Base-by-base conservation (phyloP, 2,888 invertebrate genomes). In the Macaria notata region DNA sequence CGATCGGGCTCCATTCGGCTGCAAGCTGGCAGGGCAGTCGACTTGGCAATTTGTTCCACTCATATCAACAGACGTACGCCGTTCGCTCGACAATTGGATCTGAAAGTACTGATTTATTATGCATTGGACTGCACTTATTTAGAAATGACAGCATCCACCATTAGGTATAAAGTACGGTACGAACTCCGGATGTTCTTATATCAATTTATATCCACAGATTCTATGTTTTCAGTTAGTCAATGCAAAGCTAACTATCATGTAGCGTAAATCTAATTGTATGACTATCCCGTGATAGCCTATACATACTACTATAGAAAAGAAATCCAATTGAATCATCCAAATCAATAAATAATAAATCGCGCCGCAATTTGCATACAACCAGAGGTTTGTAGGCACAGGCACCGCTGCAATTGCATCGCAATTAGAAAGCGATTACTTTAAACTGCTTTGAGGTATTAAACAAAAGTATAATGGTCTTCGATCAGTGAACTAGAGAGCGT, bases 401-500 rank as follows among this genome's bases (percentile, higher is more conserved):
- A 19, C 19, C 19, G 46, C 47, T 62, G 61, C 74, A 72, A 73
- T 76, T 73, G 70, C 69, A 74, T 65, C 76, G 68, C 68, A 77
- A 81, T 83, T 83, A 83, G 88, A 87, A 88, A 88, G 83, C 62
- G 71, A 76, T 74, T 74, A 72, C 49, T 66, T 68, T 66, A 62
- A 71, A 66, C 72, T 71, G 78, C 79, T 80, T 72, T 78, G 70
- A 80, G 86, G 81, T 79, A 78, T 76, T 69, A 76, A 79, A 84
- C 81, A 85, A 85, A 84, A 84, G 79, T 78, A 79, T 81, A 77
- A 78, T 81, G 72, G 79, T 72, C 72, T 76, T 76, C 72, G 73
- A 78, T 81, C 76, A 76, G 73, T 68, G 73, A 76, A 73, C 72
- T 79, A 81, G 83, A 84, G 83, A 86, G 80, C 72, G 79, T 76